Conservation (phyloP, 1,140 invertebrate species). For the Tetraneura akinire region DNA sequence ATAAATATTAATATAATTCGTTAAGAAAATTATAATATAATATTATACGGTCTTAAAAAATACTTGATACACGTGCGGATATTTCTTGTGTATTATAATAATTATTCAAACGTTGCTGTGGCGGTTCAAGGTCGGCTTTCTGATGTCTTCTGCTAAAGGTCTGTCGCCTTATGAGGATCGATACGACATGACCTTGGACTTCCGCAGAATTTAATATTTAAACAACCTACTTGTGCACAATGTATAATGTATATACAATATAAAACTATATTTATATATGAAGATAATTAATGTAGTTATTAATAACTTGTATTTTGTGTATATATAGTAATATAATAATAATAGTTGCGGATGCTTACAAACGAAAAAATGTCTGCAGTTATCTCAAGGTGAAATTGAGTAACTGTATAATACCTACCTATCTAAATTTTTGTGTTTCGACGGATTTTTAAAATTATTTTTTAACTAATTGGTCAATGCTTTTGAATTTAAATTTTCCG, state of each 20-base stretch:
- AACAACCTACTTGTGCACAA: conserved; percentile 20
- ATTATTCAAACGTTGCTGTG: neutral
- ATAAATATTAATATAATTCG: conserved; percentile 17
- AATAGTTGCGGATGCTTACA: conserved; percentile 35
- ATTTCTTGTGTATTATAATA: conserved; percentile 25
- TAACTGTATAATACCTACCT: neutral
- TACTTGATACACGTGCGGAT: neutral
- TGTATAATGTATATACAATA: neutral
- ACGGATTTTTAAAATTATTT: neutral
- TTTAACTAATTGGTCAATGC: neutral
- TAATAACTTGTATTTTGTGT: conserved; percentile 21
- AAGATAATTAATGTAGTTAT: conserved; percentile 23
- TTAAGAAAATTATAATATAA: neutral
- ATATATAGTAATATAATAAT: conserved; percentile 6
- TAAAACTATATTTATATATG: too few species aligned
- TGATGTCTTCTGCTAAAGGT: conserved; percentile 34
- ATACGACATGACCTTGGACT: conserved; percentile 31
- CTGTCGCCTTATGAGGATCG: neutral
- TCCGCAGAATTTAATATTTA: conserved; percentile 22
- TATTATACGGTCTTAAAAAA: neutral
- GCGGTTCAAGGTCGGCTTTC: conserved; percentile 41
- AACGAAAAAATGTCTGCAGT: conserved; percentile 8
- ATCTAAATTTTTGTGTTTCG: neutral
- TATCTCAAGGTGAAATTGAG: neutral
- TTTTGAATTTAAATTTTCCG: neutral